These are phyloP conservation scores for Caenorhabditis virilis DNA, from an alignment of 2,888 invertebrate genomes.

Conservation along the genomic window DNA sequence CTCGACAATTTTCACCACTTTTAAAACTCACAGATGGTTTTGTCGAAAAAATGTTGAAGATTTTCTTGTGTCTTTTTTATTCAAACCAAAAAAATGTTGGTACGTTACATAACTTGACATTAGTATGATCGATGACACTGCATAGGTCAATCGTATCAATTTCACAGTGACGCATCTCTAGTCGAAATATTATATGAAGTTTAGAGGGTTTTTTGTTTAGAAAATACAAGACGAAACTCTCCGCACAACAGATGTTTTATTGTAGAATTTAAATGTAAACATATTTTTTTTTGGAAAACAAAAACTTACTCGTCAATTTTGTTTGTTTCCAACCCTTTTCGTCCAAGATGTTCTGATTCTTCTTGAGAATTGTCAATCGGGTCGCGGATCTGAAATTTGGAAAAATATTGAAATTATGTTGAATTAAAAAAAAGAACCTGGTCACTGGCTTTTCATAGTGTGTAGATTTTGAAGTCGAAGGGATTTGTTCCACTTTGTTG, in stretches of 20 bases:
- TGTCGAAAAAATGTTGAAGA: too few relatives aligned
- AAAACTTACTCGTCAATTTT: conserved; percentile 30
- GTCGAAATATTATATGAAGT: background rate
- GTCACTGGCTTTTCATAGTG: conserved; percentile 30
- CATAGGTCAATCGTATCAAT: conserved; percentile 4
- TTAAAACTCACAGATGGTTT: too few relatives aligned
- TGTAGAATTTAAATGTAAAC: background rate
- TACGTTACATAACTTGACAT: background rate
- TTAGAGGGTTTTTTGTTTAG: background rate
- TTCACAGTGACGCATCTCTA: background rate
- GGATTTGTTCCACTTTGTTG: background rate
- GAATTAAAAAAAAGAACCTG: conserved; percentile 5
- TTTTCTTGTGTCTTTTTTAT: too few relatives aligned
- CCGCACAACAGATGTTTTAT: background rate
- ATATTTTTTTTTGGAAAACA: background rate
- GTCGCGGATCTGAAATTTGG: conserved; percentile 6
- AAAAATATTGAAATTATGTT: background rate
- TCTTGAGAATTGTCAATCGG: background rate
- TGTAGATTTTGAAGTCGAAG: background rate
- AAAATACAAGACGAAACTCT: background rate
- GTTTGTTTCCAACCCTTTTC: conserved; percentile 21
- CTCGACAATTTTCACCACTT: too few relatives aligned
- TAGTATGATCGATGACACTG: background rate
- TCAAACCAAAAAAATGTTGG: too few relatives aligned
- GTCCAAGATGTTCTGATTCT: background rate